Evolutionary conservation across 1,140 invertebrate species (phyloP), one percentile per base, ranked within the genome.

Genomic region (Amyelois transitella): DNA sequence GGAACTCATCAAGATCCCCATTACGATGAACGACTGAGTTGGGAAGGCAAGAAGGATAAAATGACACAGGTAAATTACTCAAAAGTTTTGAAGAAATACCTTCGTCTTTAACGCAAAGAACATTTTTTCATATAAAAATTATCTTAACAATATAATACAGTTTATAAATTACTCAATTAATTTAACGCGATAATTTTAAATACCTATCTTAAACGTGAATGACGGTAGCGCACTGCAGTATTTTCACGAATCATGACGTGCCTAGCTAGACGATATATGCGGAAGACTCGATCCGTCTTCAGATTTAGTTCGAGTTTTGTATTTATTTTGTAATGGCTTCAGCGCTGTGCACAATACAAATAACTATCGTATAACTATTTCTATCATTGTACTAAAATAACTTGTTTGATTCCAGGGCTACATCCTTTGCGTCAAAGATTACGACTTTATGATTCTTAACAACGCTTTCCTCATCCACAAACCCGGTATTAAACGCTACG

Each of bases 31-130:
- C 90, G 95, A 76, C 91, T 96, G 18, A 95, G 93, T 73, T 96
- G 95, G 95, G 95, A 96, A 75, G 95, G 95, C 49, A 95, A 95
- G 85, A 95, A 94, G 80, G 95, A 96, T 82, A 96, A 96, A 90
- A 98, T 98, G 96, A 96, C 96, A 28, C 96, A 97, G 93, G 96
- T 96, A 69, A 19, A 4, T 47, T 47, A 10, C 12, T 32, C 28
- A 24, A 3, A 24, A 24, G n/a, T n/a, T n/a, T n/a, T n/a, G n/a
- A n/a, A n/a, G n/a, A n/a, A n/a, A n/a, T n/a, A n/a, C n/a, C n/a
- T n/a, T n/a, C n/a, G n/a, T n/a, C n/a, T n/a, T n/a, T n/a, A n/a
- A n/a, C n/a, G n/a, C n/a, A n/a, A n/a, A n/a, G n/a, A n/a, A n/a
- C n/a, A n/a, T n/a, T n/a, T n/a, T n/a, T n/a, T n/a, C n/a, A n/a